phyloP scores from a whole-genome alignment of 2,113 vertebrate genomes.

The Corythaixoides concolor region DNA sequence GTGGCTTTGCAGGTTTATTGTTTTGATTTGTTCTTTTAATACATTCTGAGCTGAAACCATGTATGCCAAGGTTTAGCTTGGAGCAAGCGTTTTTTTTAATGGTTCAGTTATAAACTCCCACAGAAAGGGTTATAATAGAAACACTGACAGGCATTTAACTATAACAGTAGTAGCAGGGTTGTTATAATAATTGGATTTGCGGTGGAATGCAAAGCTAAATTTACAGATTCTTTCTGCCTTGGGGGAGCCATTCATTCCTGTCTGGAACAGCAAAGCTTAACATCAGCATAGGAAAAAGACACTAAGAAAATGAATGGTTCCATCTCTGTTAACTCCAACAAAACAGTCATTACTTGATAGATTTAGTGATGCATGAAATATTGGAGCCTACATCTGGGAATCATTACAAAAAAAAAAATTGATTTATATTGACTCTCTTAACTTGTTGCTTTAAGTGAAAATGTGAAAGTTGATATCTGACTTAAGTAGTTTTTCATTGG shows the following conservation, averaged over 20 bases:
- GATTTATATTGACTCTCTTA: constrained; percentile 46
- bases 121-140: constrained; percentile 14
- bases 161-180: not conserved
- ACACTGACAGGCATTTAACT: constrained; percentile 25
- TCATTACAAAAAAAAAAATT: constrained; percentile 17
- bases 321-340: not conserved
- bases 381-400: not conserved
- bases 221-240: constrained; percentile 45
- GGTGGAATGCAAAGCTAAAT: constrained; percentile 55
- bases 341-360: constrained; percentile 29
- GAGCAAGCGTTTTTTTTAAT: not conserved
- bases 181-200: constrained; percentile 68
- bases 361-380: constrained; percentile 51
- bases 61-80: constrained; percentile 18
- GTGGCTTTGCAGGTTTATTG: not conserved
- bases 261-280: constrained; percentile 44
- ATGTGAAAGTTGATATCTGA: not conserved
- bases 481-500: not conserved
- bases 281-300: not conserved
- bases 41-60: not conserved
- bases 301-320: constrained; percentile 12
- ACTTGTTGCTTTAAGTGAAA: constrained; percentile 55
- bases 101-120: constrained; percentile 30
- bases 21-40: not conserved
- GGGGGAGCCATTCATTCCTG: constrained; percentile 49